These are phyloP conservation scores for Gavialis gangeticus DNA, from an alignment of 2,113 vertebrate genomes.

Conservation along the genomic window DNA sequence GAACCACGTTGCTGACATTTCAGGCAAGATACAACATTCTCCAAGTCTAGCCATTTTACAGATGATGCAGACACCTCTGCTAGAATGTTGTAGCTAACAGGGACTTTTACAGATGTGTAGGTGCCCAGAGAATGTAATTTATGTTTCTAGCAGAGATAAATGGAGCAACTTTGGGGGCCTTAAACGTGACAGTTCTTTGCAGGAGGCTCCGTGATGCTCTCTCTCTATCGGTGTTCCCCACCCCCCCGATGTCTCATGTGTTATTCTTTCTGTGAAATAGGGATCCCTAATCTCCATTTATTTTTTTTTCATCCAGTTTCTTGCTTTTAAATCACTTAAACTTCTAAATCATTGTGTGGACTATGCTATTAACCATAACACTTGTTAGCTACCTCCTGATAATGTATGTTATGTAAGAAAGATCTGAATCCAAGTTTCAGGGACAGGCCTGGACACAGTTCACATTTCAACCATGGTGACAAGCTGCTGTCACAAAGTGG, in stretches of 20 bases:
- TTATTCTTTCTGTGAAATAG: slow-evolving; percentile 15
- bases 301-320: not conserved
- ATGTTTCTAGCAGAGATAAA: slow-evolving; percentile 16
- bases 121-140: slow-evolving; percentile 11
- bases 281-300: not conserved
- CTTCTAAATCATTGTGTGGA: not conserved
- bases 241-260: not conserved
- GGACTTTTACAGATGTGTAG: slow-evolving; percentile 32
- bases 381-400: not conserved
- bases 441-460: not conserved
- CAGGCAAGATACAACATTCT: slow-evolving; percentile 10
- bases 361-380: not conserved
- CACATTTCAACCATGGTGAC: slow-evolving; percentile 35
- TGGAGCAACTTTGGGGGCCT: not conserved
- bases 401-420: slow-evolving; percentile 33
- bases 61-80: not conserved
- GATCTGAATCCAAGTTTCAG: slow-evolving; percentile 8
- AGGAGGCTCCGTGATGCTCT: not conserved
- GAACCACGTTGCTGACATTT: slow-evolving; percentile 20
- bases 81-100: not conserved
- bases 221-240: not conserved
- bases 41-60: slow-evolving; percentile 37
- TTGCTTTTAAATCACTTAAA: slow-evolving; percentile 25
- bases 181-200: not conserved
- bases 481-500: slow-evolving; percentile 4